A percentile compares a stretch with the other conserved stretches of the same genome.
These are phyloP conservation scores for Lineus longissimus DNA, from an alignment of 1,140 invertebrate species.

Conservation along the genomic window DNA sequence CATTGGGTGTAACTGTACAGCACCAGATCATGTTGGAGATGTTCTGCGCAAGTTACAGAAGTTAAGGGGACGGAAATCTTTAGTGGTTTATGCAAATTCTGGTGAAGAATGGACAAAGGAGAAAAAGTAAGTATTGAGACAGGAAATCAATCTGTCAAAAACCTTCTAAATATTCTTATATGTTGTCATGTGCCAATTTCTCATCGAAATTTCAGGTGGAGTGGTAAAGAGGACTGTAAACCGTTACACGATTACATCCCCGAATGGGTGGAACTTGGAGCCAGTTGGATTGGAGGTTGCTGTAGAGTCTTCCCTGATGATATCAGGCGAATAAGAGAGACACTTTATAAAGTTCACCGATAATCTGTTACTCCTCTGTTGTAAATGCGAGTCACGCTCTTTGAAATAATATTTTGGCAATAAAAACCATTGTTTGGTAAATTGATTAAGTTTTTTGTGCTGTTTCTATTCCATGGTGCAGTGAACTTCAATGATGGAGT, in stretches of 20 bases:
- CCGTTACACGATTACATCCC: conserved; percentile 61
- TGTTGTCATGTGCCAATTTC: no score
- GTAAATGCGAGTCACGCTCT: no score
- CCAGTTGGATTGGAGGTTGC: conserved; percentile 73
- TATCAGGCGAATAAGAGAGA: conserved; percentile 48
- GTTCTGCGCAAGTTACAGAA: conserved; percentile 58
- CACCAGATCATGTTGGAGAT: conserved; percentile 60
- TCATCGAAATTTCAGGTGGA: conserved; percentile 56
- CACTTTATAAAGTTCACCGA: not conserved
- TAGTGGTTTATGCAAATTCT: conserved; percentile 15
- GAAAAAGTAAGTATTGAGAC: conserved; percentile 46
- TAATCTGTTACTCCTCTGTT: no score
- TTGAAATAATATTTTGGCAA: no score
- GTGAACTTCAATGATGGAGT: no score
- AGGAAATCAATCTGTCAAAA: no score
- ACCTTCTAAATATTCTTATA: no score
- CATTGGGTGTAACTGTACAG: conserved; percentile 82
- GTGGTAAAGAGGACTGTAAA: conserved; percentile 56
- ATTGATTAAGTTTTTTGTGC: no score
- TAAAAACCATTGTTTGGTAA: no score
- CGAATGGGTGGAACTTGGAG: conserved; percentile 68
- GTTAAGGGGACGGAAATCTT: conserved; percentile 52
- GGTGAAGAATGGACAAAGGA: conserved; percentile 62
- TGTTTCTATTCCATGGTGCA: no score
- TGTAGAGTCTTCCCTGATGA: conserved; percentile 68